Evolutionary conservation across 2,888 invertebrate species (phyloP).

Genomic region (Lobophora halterata): DNA sequence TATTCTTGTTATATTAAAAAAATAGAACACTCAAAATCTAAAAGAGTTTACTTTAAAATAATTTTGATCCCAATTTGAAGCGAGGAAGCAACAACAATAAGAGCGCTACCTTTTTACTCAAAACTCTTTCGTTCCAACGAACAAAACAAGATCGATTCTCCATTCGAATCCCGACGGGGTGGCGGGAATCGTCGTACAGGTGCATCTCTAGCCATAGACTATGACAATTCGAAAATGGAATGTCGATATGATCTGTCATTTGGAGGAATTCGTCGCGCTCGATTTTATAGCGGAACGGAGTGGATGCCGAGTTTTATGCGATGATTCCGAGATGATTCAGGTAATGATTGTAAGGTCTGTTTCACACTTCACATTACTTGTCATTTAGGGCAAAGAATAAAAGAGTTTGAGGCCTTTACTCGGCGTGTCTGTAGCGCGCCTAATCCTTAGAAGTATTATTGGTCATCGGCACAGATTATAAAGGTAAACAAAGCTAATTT

Average conservation of each 20-base stretch:
- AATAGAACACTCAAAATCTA: background rate
- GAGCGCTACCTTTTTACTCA: constrained; percentile 16
- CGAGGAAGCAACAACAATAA: constrained; percentile 24
- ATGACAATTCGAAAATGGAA: constrained; percentile 54
- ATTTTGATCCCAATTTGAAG: constrained; percentile 11
- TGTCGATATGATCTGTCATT: constrained; percentile 54
- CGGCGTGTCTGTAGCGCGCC: no score
- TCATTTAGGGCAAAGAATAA: constrained; percentile 1
- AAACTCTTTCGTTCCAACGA: constrained; percentile 24
- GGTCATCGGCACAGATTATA: no score
- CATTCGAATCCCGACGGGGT: constrained; percentile 54
- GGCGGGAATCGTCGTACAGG: constrained; percentile 43
- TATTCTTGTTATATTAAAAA: background rate
- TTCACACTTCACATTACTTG: constrained; percentile 12
- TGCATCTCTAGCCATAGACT: constrained; percentile 39
- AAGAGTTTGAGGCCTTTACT: no score
- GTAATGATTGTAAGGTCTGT: constrained; percentile 15
- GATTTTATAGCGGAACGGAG: constrained; percentile 33
- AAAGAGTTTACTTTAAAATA: constrained; percentile 5
- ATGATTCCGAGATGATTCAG: constrained; percentile 12
- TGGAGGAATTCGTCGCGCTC: constrained; percentile 53
- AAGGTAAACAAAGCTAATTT: no score
- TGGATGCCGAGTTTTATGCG: constrained; percentile 18
- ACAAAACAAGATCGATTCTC: constrained; percentile 47
- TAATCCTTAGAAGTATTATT: no score